phyloP scores from a whole-genome alignment of 2,888 invertebrate genomes.

The Clunio marinus region DNA sequence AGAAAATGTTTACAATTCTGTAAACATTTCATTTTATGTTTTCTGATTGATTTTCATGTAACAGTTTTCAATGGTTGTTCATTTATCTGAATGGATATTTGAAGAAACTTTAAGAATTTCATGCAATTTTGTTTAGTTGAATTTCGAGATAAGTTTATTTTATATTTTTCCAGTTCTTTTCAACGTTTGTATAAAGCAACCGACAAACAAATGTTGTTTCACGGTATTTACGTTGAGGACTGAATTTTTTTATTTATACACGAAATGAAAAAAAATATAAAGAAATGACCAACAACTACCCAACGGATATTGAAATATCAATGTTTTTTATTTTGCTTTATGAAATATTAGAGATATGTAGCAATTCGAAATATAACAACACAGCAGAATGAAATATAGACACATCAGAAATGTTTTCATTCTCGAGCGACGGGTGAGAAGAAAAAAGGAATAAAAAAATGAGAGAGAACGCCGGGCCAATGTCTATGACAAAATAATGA shows the following conservation, averaged over 20 bases:
- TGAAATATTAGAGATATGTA: not conserved
- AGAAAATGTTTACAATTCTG: too few species aligned
- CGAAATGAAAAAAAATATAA: too few species aligned
- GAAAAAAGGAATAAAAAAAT: not conserved
- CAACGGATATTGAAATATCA: conserved; percentile 7
- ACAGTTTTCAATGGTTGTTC: not conserved
- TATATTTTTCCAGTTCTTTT: too few species aligned
- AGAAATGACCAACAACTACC: too few species aligned
- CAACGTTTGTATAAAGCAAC: too few species aligned
- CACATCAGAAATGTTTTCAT: conserved; percentile 27
- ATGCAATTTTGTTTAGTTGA: not conserved
- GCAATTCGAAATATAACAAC: conserved; percentile 19
- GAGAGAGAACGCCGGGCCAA: conserved; percentile 6
- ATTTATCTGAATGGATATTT: not conserved
- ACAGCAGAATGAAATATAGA: conserved; percentile 32
- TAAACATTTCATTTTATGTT: too few species aligned
- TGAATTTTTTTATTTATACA: too few species aligned
- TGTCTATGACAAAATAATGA: conserved; percentile 38
- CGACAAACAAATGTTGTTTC: not conserved
- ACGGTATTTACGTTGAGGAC: too few species aligned
- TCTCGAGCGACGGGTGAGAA: too few species aligned
- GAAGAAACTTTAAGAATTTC: not conserved
- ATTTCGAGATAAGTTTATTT: too few species aligned
- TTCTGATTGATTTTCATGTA: conserved; percentile 8
- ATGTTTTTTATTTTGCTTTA: not conserved